phyloP scores from a whole-genome alignment of 2,113 vertebrate species.

The Ovis canadensis region DNA sequence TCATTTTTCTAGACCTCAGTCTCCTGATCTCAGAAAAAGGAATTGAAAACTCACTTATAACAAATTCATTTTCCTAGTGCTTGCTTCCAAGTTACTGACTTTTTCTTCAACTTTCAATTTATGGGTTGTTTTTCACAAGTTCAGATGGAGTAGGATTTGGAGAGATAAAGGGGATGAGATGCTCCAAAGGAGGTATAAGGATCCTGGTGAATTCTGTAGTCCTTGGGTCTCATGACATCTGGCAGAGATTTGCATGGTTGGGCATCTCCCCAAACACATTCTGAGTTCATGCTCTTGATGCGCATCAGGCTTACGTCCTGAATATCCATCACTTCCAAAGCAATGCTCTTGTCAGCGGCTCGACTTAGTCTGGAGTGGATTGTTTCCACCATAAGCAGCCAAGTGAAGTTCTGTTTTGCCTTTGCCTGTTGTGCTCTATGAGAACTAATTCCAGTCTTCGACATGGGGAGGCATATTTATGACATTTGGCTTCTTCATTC shows the following conservation, averaged over 20 bases:
- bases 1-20: neutral
- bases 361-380: neutral
- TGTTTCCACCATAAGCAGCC: conserved; percentile 42
- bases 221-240: neutral
- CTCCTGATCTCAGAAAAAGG: neutral
- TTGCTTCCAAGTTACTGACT: neutral
- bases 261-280: neutral
- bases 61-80: neutral
- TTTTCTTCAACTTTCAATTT: conserved; percentile 4
- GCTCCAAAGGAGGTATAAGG: neutral
- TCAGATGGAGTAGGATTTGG: neutral
- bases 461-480: conserved; percentile 53
- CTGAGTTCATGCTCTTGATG: neutral
- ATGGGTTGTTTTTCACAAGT: neutral
- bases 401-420: conserved; percentile 44
- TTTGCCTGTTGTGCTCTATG: conserved; percentile 6
- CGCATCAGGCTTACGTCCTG: neutral
- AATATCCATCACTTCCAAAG: conserved; percentile 3
- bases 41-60: neutral
- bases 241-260: neutral
- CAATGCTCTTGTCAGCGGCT: conserved; percentile 21
- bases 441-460: conserved; percentile 49
- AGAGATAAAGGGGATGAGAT: neutral
- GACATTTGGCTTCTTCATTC: conserved; percentile 50
- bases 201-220: neutral